Percentiles rank a stretch among this genome's conserved stretches.
These are phyloP conservation scores for Tetragnatha montana DNA, from an alignment of 2,888 invertebrate species.

Conservation along the genomic window DNA sequence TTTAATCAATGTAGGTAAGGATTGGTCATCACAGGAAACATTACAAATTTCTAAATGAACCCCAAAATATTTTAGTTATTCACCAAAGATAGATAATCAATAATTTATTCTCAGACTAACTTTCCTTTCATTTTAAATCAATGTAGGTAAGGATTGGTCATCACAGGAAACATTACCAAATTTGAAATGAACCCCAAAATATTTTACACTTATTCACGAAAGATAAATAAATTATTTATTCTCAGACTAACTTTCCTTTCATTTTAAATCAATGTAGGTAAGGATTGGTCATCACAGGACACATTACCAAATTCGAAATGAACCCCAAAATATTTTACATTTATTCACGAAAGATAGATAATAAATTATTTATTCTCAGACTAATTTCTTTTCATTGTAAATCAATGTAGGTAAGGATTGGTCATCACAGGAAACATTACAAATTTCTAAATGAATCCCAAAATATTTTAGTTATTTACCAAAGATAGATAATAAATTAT, in stretches of 20 bases:
- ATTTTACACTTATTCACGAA: background rate
- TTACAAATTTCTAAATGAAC: background rate
- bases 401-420: constrained; percentile 1
- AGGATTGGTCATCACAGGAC: background rate
- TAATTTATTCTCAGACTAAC: background rate
- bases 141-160: constrained; percentile 1
- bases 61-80: background rate
- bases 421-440: background rate
- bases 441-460: background rate
- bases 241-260: background rate
- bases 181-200: background rate
- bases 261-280: background rate
- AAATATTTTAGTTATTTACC: background rate
- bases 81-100: background rate
- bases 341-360: background rate
- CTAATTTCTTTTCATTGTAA: background rate
- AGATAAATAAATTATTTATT: background rate
- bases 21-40: background rate
- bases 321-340: background rate
- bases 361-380: background rate
- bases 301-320: background rate
- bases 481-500: background rate
- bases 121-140: background rate
- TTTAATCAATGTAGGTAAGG: background rate
- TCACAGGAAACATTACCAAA: background rate